These are phyloP conservation scores for Calameuta idolon DNA, from an alignment of 2,888 invertebrate species.

Conservation along the genomic window DNA sequence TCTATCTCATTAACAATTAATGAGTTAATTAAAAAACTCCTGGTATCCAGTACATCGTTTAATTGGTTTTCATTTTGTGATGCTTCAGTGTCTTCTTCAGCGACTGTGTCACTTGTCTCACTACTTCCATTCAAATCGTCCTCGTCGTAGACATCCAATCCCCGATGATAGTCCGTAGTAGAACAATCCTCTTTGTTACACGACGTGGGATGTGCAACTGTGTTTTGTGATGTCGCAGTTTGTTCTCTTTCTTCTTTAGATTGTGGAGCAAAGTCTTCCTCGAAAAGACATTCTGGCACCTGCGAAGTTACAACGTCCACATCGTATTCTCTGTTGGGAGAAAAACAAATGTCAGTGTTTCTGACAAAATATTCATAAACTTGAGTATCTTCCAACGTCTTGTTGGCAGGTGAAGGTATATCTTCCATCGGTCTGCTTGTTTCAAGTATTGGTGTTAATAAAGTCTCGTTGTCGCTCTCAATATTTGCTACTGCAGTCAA, in stretches of 20 bases:
- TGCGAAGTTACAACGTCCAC: slow-evolving; percentile 37
- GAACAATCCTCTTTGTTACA: background rate
- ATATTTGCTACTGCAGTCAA: background rate
- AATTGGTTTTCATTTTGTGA: background rate
- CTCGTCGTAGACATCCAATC: slow-evolving; percentile 31
- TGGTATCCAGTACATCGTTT: background rate
- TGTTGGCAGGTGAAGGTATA: background rate
- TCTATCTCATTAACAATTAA: background rate
- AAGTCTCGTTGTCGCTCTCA: background rate
- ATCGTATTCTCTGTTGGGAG: slow-evolving; percentile 29
- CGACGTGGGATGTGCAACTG: background rate
- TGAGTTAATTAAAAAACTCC: background rate
- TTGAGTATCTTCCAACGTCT: background rate
- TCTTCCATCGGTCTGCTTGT: background rate
- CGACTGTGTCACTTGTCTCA: background rate
- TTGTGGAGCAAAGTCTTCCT: slow-evolving; percentile 35
- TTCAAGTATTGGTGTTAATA: background rate
- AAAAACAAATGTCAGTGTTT: background rate
- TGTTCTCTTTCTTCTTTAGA: background rate
- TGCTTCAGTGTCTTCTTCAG: background rate
- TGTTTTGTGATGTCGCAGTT: background rate
- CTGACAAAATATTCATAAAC: background rate
- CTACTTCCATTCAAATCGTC: slow-evolving; percentile 25
- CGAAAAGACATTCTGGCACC: slow-evolving; percentile 38
- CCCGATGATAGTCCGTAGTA: slow-evolving; percentile 18